phyloP scores from a whole-genome alignment of 2,797 vertebrate species.

The Bufotes viridis region DNA sequence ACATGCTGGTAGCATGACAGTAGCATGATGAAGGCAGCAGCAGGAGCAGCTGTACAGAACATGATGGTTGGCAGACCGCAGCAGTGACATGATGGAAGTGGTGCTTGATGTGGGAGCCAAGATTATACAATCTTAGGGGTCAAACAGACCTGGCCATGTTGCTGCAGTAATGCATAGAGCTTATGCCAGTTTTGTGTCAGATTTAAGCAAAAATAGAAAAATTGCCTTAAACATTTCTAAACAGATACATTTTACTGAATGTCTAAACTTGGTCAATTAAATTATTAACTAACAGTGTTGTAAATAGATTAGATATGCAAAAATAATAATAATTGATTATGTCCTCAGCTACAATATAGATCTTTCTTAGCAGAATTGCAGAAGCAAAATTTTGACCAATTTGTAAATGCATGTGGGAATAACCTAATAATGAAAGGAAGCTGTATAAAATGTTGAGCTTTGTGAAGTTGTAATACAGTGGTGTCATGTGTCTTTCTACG shows the following conservation, averaged over 20 bases:
- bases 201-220: too few species aligned
- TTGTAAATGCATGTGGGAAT: conserved; percentile 16
- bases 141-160: too few species aligned
- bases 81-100: too few species aligned
- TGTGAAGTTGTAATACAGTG: background rate
- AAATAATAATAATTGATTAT: background rate
- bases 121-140: too few species aligned
- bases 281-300: background rate
- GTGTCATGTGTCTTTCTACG: background rate
- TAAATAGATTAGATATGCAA: background rate
- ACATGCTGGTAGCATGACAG: too few species aligned
- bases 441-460: background rate
- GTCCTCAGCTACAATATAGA: too few species aligned
- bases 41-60: too few species aligned
- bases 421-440: background rate
- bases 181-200: too few species aligned
- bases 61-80: too few species aligned
- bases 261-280: background rate
- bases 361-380: background rate
- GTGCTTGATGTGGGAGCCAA: too few species aligned
- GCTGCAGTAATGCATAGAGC: too few species aligned
- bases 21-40: too few species aligned
- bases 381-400: background rate
- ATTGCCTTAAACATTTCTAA: background rate
- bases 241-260: background rate